Base-by-base conservation (phyloP, 2,113 vertebrate species). In the Burhinus oedicnemus region DNA sequence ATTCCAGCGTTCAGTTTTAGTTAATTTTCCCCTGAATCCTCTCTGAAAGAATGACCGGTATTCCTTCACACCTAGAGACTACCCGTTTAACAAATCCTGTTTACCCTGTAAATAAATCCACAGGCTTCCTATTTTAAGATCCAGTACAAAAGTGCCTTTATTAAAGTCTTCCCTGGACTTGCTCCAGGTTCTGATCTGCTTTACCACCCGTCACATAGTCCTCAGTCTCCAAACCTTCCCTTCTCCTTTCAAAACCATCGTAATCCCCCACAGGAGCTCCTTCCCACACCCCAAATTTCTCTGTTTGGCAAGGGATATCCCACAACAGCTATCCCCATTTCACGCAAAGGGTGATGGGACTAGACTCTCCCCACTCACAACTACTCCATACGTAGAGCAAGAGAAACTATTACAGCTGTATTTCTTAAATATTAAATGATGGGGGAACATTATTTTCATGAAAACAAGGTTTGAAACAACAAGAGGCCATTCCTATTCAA, bases 61-160 rank as follows among this genome's bases (percentile, higher is more conserved):
- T 71, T 81, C 40, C 72, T 61, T 44, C 0, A 0, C 62, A 79
- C 29, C 42, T 54, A n/a, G 20, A 54, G 42, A 66, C 83, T 70
- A 45, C 45, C 34, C 36, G 42, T 75, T 70, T 74, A 80, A 93
- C 84, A 95, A 95, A 86, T 45, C 54, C 76, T 68, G 81, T 86
- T 95, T 83, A 88, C 74, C 65, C 52, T 69, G 65, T 45, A 82
- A 97, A 95, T 80, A 97, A 88, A 86, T 87, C 89, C 71, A 72
- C 66, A 90, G 76, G 57, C 69, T 77, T 91, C 78, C 93, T 83
- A 95, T 88, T 91, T 90, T 66, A 82, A 94, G 84, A 70, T 58
- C 15, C 36, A 85, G 87, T 81, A 86, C 85, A 91, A 95, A 96
- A 82, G 78, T 93, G 57, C 58, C 81, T 90, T 94, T 90, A 94